phyloP scores from a whole-genome alignment of 2,797 vertebrate species.

The Syndactyla subalaris region DNA sequence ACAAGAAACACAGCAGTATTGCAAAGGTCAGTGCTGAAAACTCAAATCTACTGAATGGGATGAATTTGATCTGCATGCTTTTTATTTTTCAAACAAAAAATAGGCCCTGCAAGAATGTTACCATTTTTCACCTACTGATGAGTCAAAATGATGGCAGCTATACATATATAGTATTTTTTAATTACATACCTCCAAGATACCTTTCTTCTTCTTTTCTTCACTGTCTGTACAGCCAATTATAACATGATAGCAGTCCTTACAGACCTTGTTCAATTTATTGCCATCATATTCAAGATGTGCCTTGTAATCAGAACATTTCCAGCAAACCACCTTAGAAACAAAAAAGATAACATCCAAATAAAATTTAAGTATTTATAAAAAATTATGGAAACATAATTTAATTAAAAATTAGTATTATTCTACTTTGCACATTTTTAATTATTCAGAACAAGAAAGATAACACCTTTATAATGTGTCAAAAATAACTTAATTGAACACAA shows the following conservation, averaged over 20 bases:
- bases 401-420: background rate
- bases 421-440: background rate
- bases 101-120: background rate
- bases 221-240: slow-evolving; percentile 85
- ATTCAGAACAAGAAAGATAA: background rate
- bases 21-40: background rate
- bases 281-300: slow-evolving; percentile 89
- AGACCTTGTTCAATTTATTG: slow-evolving; percentile 94
- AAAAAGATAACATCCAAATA: background rate
- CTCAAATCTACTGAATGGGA: background rate
- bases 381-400: background rate
- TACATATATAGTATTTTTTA: background rate
- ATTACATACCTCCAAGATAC: slow-evolving; percentile 88
- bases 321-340: slow-evolving; percentile 90
- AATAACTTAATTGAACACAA: background rate
- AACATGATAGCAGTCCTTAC: slow-evolving; percentile 89
- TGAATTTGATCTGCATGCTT: background rate
- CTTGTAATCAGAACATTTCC: slow-evolving; percentile 98
- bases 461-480: background rate
- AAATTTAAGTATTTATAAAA: background rate
- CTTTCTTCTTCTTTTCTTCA: slow-evolving; percentile 88
- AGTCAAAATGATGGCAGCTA: background rate
- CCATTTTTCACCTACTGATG: background rate
- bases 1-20: background rate
- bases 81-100: background rate